Conservation (phyloP, 1,140 invertebrate species). For the Brachionus angularis region DNA sequence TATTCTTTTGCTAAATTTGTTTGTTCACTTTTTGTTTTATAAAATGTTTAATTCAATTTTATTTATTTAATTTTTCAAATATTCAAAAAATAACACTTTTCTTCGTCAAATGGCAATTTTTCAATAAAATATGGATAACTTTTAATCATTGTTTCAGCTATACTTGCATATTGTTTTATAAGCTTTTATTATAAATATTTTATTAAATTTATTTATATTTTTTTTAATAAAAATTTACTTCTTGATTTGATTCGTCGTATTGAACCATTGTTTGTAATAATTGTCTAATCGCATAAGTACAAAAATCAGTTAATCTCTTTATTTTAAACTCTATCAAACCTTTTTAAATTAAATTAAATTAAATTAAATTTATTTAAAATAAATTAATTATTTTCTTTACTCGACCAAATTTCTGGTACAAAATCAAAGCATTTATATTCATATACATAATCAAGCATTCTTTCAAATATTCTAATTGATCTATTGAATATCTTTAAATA, state of each 20-base stretch:
- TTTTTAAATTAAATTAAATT: background rate
- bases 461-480: constrained; percentile 4
- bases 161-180: background rate
- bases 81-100: background rate
- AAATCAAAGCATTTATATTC: constrained; percentile 18
- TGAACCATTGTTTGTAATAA: constrained; percentile 22
- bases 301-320: constrained; percentile 19
- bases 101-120: background rate
- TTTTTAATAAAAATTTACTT: background rate
- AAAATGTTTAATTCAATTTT: too few relatives aligned
- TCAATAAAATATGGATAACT: background rate
- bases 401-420: constrained; percentile 34
- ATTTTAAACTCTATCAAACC: constrained; percentile 6
- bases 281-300: background rate
- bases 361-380: background rate
- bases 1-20: background rate
- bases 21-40: too few relatives aligned
- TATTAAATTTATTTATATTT: background rate
- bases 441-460: constrained; percentile 15
- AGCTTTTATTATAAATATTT: background rate
- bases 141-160: constrained; percentile 7
- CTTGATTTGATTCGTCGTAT: background rate
- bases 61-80: background rate
- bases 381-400: background rate
- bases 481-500: constrained; percentile 16